Evolutionary conservation across 2,888 invertebrate species (phyloP).

Genomic region (Drosophila borborema): DNA sequence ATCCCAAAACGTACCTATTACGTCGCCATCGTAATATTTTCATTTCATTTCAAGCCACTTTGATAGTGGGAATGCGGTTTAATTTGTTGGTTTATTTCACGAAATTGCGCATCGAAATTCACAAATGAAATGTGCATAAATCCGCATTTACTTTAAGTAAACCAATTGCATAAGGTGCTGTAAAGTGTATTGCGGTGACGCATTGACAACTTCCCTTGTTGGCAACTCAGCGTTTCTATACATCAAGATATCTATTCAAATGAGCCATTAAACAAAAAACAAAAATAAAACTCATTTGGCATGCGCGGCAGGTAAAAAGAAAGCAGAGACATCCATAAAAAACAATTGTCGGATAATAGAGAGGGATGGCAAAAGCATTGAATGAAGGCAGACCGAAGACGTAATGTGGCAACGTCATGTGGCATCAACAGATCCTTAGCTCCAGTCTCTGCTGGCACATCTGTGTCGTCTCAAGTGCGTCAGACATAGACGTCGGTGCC

Average conservation of each 20-base stretch:
- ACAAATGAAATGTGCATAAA: slow-evolving; percentile 11
- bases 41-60: slow-evolving; percentile 9
- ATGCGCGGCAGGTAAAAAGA: slow-evolving; percentile 55
- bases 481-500: slow-evolving; percentile 27
- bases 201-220: slow-evolving; percentile 47
- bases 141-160: slow-evolving; percentile 1
- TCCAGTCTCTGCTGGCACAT: slow-evolving; percentile 15
- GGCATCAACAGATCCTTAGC: slow-evolving; percentile 4
- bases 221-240: not conserved
- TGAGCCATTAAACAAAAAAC: slow-evolving; percentile 7
- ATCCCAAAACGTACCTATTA: not conserved
- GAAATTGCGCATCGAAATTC: slow-evolving; percentile 29
- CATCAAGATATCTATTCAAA: not conserved
- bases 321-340: slow-evolving; percentile 34
- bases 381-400: slow-evolving; percentile 23
- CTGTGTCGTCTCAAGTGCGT: slow-evolving; percentile 53
- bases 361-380: slow-evolving; percentile 9
- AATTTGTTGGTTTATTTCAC: slow-evolving; percentile 7
- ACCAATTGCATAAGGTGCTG: slow-evolving; percentile 30
- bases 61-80: slow-evolving; percentile 16
- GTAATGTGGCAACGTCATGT: slow-evolving; percentile 21
- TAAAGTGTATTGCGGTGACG: slow-evolving; percentile 34
- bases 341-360: slow-evolving; percentile 7
- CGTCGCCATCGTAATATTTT: slow-evolving; percentile 16
- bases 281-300: slow-evolving; percentile 19